Evolutionary conservation across 2,888 invertebrate species (phyloP), one percentile per base, ranked within the genome.

Genomic region (Atrina japonica): DNA sequence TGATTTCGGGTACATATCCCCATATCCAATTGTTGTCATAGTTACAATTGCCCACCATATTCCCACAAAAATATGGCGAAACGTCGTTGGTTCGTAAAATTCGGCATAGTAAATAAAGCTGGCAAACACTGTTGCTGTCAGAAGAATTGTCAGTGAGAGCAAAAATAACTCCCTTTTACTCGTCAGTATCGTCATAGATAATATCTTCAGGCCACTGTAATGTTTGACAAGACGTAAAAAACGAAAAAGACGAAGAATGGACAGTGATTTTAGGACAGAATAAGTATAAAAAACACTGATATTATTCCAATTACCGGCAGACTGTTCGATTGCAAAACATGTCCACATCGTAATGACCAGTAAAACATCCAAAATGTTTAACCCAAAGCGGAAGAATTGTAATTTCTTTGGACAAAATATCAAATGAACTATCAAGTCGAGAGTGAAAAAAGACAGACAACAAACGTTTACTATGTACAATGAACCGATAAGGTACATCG

Each of bases 31-130:
- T 0, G 87, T 86, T 27, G 86, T 86, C 80, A 87, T 81, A 40
- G 87, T 87, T 49, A 86, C 76, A n/a, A 86, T 72, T 1, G 86
- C 82, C 86, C 86, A 87, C 87, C 86, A 86, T 6, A 86, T 77
- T 25, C 76, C 77, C 6, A 77, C 71, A 11, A 85, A 83, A 6
- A 86, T 79, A 53, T 79, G 81, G 3, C 70, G 64, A 59, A 85
- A 85, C 11, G 66, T 71, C 21, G 76, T 68, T 0, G 73, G 59
- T 14, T 72, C 66, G 11, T 29, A 66, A 52, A 78, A 80, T 59
- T 86, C 84, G 2, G 83, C 84, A 41, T 84, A 81, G 77, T 81
- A 86, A 18, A 86, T 78, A 14, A 88, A 70, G 16, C 86, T 80
- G n/a, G 83, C 85, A 61, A 87, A 87, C n/a, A 88, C 55, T 11